These are phyloP conservation scores for Plagodis pulveraria DNA, from an alignment of 2,888 invertebrate species.

Conservation along the genomic window DNA sequence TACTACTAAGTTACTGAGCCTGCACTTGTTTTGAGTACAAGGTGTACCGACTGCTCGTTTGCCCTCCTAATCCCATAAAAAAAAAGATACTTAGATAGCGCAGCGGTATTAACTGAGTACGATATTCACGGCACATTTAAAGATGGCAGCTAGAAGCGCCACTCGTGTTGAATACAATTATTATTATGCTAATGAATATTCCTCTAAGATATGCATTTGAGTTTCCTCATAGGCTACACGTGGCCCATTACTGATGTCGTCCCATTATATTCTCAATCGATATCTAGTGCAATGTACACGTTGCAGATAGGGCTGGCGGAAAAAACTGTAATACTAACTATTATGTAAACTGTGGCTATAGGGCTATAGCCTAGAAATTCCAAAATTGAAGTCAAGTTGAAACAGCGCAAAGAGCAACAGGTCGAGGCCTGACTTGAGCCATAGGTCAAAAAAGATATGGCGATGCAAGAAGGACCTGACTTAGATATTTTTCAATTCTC, in stretches of 20 bases:
- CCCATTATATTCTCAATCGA: conserved; percentile 11
- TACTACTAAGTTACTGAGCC: too few relatives aligned
- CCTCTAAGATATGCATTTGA: conserved; percentile 33
- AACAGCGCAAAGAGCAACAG: too few relatives aligned
- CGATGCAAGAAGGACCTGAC: too few relatives aligned
- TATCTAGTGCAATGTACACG: conserved; percentile 1
- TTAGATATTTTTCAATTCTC: too few relatives aligned
- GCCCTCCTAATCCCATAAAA: too few relatives aligned
- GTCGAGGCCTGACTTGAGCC: too few relatives aligned
- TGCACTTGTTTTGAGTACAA: too few relatives aligned
- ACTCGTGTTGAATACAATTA: conserved; percentile 27
- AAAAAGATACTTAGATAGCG: background rate
- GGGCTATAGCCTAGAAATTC: too few relatives aligned
- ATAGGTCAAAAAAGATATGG: too few relatives aligned
- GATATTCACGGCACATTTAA: conserved; percentile 11
- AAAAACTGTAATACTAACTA: background rate
- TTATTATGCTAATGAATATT: conserved; percentile 35
- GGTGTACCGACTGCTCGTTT: too few relatives aligned
- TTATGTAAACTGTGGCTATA: too few relatives aligned
- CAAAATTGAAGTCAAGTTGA: too few relatives aligned
- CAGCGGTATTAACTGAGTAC: background rate
- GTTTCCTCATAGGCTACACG: conserved; percentile 39
- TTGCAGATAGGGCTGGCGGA: background rate
- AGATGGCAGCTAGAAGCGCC: conserved; percentile 13
- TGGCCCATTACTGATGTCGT: conserved; percentile 32